Evolutionary conservation across 2,888 invertebrate species (phyloP).

Genomic region (Ypsolopha sequella): DNA sequence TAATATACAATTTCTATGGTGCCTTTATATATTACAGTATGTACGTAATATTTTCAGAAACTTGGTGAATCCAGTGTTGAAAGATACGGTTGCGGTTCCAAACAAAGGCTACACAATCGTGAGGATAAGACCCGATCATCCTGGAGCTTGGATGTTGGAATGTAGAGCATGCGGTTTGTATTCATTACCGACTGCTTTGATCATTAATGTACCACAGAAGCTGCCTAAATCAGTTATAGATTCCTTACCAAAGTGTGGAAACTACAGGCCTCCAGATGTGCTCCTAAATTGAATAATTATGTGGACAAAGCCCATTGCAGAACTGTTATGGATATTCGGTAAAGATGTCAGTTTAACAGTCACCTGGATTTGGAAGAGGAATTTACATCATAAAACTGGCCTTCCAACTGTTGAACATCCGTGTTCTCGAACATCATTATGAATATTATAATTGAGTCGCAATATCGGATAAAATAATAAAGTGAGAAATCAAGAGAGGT

Average conservation of each 20-base stretch:
- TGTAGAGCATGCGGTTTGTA: slow-evolving; percentile 50
- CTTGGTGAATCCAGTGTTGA: slow-evolving; percentile 59
- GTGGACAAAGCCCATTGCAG: neutral
- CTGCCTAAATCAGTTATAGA: slow-evolving; percentile 53
- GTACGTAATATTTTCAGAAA: slow-evolving; percentile 43
- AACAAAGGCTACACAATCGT: slow-evolving; percentile 73
- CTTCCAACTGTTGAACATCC: too few species aligned
- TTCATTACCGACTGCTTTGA: slow-evolving; percentile 51
- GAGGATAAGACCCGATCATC: slow-evolving; percentile 64
- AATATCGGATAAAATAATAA: too few species aligned
- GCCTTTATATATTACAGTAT: neutral
- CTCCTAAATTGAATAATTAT: slow-evolving; percentile 33
- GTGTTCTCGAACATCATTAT: too few species aligned
- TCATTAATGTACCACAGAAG: slow-evolving; percentile 53
- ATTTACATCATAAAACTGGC: too few species aligned
- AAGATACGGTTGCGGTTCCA: slow-evolving; percentile 75
- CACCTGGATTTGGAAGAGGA: too few species aligned
- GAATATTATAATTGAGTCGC: too few species aligned
- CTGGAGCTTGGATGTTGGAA: slow-evolving; percentile 64
- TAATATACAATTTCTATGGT: neutral
- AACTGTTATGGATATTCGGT: too few species aligned
- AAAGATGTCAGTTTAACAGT: too few species aligned
- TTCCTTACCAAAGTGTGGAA: slow-evolving; percentile 63
- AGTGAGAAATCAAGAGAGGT: too few species aligned
- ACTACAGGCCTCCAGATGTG: slow-evolving; percentile 56